Base-by-base conservation (phyloP, 2,888 invertebrate species). In the Idaea biselata region DNA sequence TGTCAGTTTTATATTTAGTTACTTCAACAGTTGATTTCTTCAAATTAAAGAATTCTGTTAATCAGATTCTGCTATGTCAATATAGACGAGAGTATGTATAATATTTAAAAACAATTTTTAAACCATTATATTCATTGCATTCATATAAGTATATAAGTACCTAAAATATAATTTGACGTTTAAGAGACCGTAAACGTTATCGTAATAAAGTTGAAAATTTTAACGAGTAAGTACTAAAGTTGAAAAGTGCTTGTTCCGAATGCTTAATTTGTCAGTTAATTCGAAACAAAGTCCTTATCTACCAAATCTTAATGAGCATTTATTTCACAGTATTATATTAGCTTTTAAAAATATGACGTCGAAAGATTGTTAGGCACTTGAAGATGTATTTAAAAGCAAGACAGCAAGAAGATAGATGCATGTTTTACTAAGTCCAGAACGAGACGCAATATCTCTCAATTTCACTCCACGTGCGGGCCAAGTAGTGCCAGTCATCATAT, bases 401-500 rank as follows among this genome's bases (percentile, higher is more conserved):
- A 25, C 5, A 70, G 63, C 71, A 71, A 73, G 72, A 72, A 74
- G 80, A 80, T 74, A 77, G 77, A 67, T 72, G 68, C 73, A 77
- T 44, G 63, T 64, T 69, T 64, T 55, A 53, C 73, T 54, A 60
- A 59, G 71, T 67, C 68, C 61, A 72, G 77, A 82, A 72, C 77
- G 82, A 81, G 83, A 81, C 67, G 70, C 79, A 78, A 70, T 69
- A 76, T 77, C 80, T 82, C 80, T 82, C 83, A 85, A 83, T 84
- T 82, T 82, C 76, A 82, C 86, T 81, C 86, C 74, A 90, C 86
- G 91, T 90, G 89, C 87, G 88, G 89, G 84, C 91, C 80, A 75
- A 83, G 79, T 86, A 83, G 68, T 84, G 87, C 89, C 79, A 91
- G 91, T 92, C 92, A 92, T 92, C 80, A 79, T 79, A 86, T 89